Evolutionary conservation across 2,113 vertebrate genomes (phyloP).

Genomic region (Poeciliopsis occidentalis): DNA sequence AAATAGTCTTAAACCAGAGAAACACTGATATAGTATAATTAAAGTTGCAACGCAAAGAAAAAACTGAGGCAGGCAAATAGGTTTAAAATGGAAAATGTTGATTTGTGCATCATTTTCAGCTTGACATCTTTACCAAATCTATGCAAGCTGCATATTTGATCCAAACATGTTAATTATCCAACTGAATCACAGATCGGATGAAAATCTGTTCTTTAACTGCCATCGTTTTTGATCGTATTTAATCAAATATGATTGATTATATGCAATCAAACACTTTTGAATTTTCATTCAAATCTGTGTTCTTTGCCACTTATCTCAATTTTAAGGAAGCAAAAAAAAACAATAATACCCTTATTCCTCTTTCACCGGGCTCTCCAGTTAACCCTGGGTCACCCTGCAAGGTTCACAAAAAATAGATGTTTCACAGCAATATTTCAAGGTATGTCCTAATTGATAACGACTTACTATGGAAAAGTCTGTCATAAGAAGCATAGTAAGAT

Average conservation of each 20-base stretch:
- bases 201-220: background rate
- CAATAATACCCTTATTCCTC: conserved; percentile 80
- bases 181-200: background rate
- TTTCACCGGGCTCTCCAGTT: conserved; percentile 82
- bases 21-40: background rate
- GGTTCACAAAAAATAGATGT: background rate
- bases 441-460: background rate
- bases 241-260: no score
- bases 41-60: background rate
- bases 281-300: background rate
- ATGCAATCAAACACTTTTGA: background rate
- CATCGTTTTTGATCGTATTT: background rate
- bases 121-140: background rate
- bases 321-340: background rate
- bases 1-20: background rate
- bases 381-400: conserved; percentile 84
- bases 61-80: background rate
- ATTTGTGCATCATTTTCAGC: no score
- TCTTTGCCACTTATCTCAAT: background rate
- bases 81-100: background rate
- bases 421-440: background rate
- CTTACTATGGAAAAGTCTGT: background rate
- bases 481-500: background rate
- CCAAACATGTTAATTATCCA: background rate
- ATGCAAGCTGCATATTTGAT: background rate